Percentiles rank a stretch among this genome's conserved stretches.
Conservation (phyloP, 2,113 vertebrate genomes). For the Piaya cayana region DNA sequence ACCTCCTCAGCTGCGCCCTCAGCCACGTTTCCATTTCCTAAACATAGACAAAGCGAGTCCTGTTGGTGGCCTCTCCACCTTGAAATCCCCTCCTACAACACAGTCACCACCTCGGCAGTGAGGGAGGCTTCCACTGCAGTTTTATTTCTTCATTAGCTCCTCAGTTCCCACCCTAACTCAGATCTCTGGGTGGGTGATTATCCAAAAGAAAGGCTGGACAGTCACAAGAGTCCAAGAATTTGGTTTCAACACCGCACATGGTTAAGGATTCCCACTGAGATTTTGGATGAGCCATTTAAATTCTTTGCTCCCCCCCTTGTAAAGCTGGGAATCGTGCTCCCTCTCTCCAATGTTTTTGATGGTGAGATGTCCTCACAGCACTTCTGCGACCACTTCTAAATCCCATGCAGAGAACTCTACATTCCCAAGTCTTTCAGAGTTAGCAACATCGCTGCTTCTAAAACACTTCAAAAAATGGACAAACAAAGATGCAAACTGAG, state of each 20-base stretch:
- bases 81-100: not conserved
- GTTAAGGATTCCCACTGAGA: not conserved
- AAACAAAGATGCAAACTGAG: conserved; percentile 7
- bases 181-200: not conserved
- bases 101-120: not conserved
- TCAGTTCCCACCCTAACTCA: not conserved
- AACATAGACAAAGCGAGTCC: not conserved
- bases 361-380: not conserved
- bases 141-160: not conserved
- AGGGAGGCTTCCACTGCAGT: not conserved
- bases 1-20: not conserved
- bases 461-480: conserved; percentile 41
- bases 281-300: not conserved
- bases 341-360: not conserved
- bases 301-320: not conserved
- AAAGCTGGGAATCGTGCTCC: not conserved
- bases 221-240: not conserved
- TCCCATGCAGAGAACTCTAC: not conserved
- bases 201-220: conserved; percentile 16
- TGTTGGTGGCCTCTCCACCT: not conserved
- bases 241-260: not conserved
- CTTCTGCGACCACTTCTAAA: conserved; percentile 6
- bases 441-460: not conserved
- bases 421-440: not conserved
- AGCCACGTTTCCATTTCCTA: not conserved